Percentiles rank a stretch among this genome's conserved stretches.
Conservation (phyloP, 2,888 invertebrate genomes). For the Orgyia antiqua region DNA sequence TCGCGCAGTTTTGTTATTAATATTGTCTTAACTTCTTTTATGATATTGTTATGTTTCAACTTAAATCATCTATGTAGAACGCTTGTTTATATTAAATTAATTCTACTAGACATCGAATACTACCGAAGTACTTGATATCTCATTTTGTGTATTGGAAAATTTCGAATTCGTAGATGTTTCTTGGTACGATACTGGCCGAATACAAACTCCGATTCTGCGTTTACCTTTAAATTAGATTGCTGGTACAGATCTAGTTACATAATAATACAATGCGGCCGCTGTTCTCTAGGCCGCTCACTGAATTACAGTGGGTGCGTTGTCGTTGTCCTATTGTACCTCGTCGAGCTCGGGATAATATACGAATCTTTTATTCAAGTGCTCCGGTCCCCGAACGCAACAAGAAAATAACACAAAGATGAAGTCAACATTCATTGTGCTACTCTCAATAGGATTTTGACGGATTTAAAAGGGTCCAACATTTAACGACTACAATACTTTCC, state of each 20-base stretch:
- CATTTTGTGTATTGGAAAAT: conserved; percentile 8
- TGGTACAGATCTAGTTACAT: conserved; percentile 33
- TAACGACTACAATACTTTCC: conserved; percentile 33
- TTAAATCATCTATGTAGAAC: conserved; percentile 28
- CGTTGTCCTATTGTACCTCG: conserved; percentile 58
- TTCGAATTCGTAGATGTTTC: conserved; percentile 19
- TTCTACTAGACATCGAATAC: too few relatives aligned
- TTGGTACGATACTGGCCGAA: conserved; percentile 9
- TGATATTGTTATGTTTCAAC: conserved; percentile 30
- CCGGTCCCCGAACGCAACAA: conserved; percentile 59
- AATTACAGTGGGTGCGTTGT: conserved; percentile 64
- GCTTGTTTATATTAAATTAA: conserved; percentile 19
- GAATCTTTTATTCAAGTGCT: conserved; percentile 76
- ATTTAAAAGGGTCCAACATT: conserved; percentile 41
- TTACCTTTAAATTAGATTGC: conserved; percentile 48
- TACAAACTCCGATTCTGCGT: conserved; percentile 14
- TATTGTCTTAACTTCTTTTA: conserved; percentile 29
- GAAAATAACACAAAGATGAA: conserved; percentile 68
- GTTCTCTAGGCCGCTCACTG: conserved; percentile 51
- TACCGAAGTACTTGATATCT: too few relatives aligned
- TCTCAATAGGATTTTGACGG: conserved; percentile 67
- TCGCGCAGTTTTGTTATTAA: too few relatives aligned
- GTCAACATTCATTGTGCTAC: conserved; percentile 64
- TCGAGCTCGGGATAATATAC: conserved; percentile 61
- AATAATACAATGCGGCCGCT: conserved; percentile 55